phyloP scores from a whole-genome alignment of 2,888 invertebrate genomes.

The Ophion obscuratus region DNA sequence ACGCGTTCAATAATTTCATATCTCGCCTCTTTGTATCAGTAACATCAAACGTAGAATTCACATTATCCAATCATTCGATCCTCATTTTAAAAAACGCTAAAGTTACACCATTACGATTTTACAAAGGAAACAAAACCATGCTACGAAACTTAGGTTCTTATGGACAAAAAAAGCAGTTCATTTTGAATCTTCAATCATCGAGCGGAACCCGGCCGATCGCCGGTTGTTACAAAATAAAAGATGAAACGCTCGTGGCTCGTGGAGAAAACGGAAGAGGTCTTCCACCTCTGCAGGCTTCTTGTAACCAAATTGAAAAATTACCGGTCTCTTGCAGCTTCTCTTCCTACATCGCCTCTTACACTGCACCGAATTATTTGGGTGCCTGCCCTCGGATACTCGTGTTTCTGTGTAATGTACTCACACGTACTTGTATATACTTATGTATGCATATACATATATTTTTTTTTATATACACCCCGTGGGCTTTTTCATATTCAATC shows the following conservation, averaged over 20 bases:
- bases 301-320: conserved; percentile 67
- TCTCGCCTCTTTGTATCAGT: too few species aligned
- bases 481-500: conserved; percentile 36
- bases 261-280: conserved; percentile 34
- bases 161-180: too few species aligned
- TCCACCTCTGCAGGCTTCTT: conserved; percentile 52
- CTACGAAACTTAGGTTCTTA: too few species aligned
- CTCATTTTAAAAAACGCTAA: too few species aligned
- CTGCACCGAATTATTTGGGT: conserved; percentile 35
- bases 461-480: background rate
- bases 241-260: conserved; percentile 28
- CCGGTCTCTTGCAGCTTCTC: conserved; percentile 45
- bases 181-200: too few species aligned
- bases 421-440: background rate
- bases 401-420: background rate
- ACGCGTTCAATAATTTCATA: too few species aligned
- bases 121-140: too few species aligned
- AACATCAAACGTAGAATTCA: too few species aligned
- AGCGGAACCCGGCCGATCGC: background rate
- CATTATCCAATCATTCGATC: too few species aligned
- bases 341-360: conserved; percentile 40
- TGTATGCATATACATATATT: background rate
- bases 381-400: conserved; percentile 15
- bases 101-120: too few species aligned
- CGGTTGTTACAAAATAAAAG: conserved; percentile 18